Conservation (phyloP, 2,797 vertebrate species). For the Gymnoscopelus braueri region DNA sequence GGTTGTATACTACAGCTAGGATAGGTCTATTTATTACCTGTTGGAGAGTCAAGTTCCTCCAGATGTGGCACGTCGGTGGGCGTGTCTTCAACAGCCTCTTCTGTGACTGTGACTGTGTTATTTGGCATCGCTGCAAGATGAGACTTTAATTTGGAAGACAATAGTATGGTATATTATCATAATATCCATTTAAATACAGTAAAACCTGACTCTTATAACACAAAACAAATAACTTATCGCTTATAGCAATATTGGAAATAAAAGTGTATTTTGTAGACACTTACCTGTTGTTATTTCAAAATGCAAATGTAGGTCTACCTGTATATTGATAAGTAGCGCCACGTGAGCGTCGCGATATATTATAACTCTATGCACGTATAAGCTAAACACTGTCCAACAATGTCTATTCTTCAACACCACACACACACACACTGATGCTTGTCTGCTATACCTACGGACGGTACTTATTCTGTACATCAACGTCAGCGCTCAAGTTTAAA, state of each 20-base stretch:
- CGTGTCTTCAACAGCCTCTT: slow-evolving; percentile 37
- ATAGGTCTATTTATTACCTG: slow-evolving; percentile 53
- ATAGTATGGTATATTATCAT: too few relatives aligned
- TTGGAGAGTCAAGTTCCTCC: slow-evolving; percentile 66
- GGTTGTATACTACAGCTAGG: too few relatives aligned
- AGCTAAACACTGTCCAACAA: neutral
- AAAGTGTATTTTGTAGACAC: neutral
- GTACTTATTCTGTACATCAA: neutral
- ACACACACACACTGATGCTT: too few relatives aligned
- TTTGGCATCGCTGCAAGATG: slow-evolving; percentile 54
- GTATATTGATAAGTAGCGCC: neutral
- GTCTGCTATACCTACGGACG: too few relatives aligned
- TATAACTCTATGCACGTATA: too few relatives aligned
- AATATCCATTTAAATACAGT: neutral
- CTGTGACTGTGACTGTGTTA: slow-evolving; percentile 33
- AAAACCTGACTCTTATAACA: too few relatives aligned
- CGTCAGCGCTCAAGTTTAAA: slow-evolving; percentile 24
- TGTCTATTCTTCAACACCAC: neutral
- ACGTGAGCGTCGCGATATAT: neutral
- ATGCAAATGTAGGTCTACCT: neutral
- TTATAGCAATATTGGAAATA: neutral
- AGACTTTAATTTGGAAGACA: neutral
- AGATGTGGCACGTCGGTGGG: slow-evolving; percentile 66
- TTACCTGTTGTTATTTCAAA: neutral
- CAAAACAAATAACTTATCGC: neutral